Evolutionary conservation across 2,797 vertebrate genomes (phyloP).

Genomic region (Micrastur ruficollis): DNA sequence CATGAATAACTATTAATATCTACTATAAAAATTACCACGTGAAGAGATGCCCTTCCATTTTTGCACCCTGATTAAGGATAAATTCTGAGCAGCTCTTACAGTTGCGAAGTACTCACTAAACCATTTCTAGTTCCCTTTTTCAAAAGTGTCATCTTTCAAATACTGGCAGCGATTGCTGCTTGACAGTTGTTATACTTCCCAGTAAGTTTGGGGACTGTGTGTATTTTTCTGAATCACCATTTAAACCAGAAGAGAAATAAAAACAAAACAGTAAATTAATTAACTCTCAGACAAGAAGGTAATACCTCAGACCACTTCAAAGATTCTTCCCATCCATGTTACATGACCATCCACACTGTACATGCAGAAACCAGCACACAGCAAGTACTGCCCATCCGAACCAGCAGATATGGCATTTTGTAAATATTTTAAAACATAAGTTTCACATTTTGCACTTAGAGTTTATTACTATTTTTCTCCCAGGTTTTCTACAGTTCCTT

Average conservation of each 20-base stretch:
- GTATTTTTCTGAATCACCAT: background rate
- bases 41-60: background rate
- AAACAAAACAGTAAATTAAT: background rate
- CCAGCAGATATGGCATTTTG: background rate
- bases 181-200: background rate
- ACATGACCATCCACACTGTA: background rate
- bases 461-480: background rate
- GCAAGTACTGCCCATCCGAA: background rate
- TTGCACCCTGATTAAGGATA: background rate
- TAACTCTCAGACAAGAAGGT: background rate
- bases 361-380: background rate
- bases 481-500: background rate
- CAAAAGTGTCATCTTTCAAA: background rate
- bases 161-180: background rate
- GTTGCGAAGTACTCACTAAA: background rate
- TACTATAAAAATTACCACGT: background rate
- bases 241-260: background rate
- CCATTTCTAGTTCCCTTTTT: background rate
- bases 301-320: background rate
- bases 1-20: background rate
- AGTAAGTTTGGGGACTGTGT: fast-evolving
- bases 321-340: background rate
- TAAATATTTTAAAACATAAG: background rate
- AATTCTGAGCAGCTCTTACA: background rate
- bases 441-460: background rate